phyloP scores from a whole-genome alignment of 2,888 invertebrate species.

The Parthenolecanium corni region DNA sequence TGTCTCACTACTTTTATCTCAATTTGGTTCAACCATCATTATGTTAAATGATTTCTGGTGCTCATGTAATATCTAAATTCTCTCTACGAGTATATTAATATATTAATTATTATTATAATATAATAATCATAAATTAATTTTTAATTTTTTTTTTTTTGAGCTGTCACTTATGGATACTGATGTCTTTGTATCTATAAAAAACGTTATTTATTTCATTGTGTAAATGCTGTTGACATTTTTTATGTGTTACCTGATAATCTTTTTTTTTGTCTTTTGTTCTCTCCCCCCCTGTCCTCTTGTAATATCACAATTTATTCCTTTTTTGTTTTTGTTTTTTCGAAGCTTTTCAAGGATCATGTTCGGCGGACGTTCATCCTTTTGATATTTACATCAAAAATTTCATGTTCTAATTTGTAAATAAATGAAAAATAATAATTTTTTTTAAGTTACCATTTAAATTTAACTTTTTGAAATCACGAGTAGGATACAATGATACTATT shows the following conservation, averaged over 20 bases:
- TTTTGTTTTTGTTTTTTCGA: background rate
- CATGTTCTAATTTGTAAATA: conserved; percentile 21
- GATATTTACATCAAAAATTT: background rate
- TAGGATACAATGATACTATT: background rate
- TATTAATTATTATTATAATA: too few species aligned
- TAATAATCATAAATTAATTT: too few species aligned
- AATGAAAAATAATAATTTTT: conserved; percentile 6
- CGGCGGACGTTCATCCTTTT: background rate
- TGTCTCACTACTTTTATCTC: too few species aligned
- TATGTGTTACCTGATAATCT: conserved; percentile 5
- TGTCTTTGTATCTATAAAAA: background rate
- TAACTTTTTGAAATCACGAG: conserved; percentile 7
- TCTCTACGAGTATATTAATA: too few species aligned
- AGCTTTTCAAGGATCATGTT: background rate
- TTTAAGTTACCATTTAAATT: conserved; percentile 24
- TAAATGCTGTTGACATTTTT: background rate
- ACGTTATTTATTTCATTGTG: conserved; percentile 1
- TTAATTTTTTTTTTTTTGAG: too few species aligned
- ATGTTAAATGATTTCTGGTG: too few species aligned
- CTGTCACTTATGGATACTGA: too few species aligned
- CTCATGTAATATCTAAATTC: too few species aligned
- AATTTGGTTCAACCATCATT: too few species aligned
- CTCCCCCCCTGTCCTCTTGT: too few species aligned
- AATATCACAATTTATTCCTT: background rate
- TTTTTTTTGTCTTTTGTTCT: background rate